Conservation (phyloP, 2,113 vertebrate genomes). For the Ciconia maguari region DNA sequence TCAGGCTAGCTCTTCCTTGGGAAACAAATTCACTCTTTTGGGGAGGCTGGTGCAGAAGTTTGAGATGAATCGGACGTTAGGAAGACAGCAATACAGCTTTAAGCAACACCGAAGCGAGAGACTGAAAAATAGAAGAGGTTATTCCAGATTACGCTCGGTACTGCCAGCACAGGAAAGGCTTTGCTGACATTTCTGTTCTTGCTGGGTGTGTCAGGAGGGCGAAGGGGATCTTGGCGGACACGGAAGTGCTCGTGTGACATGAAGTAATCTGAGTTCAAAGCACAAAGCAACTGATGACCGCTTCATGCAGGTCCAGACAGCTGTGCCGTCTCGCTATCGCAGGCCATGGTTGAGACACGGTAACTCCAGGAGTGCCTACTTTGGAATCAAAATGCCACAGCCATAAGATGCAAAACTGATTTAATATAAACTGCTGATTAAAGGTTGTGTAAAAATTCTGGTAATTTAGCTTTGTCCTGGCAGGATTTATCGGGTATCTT, state of each 20-base stretch:
- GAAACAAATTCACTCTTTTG: not conserved
- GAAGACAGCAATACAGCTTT: not conserved
- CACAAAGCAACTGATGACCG: rapidly evolving
- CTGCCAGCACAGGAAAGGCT: not conserved
- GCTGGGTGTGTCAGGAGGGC: not conserved
- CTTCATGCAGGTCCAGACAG: rapidly evolving
- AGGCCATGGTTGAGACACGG: rapidly evolving
- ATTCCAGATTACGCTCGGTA: not conserved
- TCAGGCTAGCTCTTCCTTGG: not conserved
- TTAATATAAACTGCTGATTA: not conserved
- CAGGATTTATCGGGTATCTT: not conserved
- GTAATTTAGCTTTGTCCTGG: not conserved
- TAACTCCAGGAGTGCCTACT: rapidly evolving
- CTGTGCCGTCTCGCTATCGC: rapidly evolving
- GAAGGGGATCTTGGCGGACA: rapidly evolving
- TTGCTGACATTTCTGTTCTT: not conserved
- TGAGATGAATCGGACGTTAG: not conserved
- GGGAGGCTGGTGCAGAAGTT: not conserved
- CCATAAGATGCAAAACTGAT: not conserved
- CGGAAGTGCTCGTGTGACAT: rapidly evolving
- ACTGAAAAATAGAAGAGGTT: not conserved
- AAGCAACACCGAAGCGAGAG: not conserved
- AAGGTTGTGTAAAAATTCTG: not conserved
- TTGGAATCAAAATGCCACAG: not conserved
- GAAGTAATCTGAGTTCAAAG: not conserved